These are phyloP conservation scores for Thereva unica DNA, from an alignment of 2,888 invertebrate genomes.

Conservation along the genomic window DNA sequence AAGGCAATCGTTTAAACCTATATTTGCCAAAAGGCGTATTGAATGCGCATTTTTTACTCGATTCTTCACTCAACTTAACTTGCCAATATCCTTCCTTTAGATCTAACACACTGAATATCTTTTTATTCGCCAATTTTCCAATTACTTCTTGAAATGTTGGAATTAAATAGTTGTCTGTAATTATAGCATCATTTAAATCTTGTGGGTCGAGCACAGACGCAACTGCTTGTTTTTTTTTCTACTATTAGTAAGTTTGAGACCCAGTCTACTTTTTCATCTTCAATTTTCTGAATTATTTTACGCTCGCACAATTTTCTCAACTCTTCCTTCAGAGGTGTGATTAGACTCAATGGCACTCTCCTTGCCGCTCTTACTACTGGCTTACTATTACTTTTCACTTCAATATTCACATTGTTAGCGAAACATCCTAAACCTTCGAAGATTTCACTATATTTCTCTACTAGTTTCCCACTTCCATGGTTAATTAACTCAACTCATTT, in stretches of 20 bases:
- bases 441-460: constrained; percentile 22
- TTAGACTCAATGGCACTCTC: constrained; percentile 1
- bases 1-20: constrained; percentile 41
- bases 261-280: constrained; percentile 28
- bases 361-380: constrained; percentile 31
- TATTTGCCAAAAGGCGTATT: constrained; percentile 39
- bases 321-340: neutral
- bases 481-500: constrained; percentile 24
- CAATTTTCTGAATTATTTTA: constrained; percentile 9
- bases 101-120: constrained; percentile 37
- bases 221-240: neutral
- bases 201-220: constrained; percentile 37
- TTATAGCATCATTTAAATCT: constrained; percentile 24
- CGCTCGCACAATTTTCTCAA: constrained; percentile 23
- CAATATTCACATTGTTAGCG: constrained; percentile 23
- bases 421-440: constrained; percentile 36
- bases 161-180: constrained; percentile 1
- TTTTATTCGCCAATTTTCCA: constrained; percentile 22
- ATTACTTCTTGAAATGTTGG: constrained; percentile 39
- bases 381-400: constrained; percentile 34
- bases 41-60: constrained; percentile 35
- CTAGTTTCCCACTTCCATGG: neutral
- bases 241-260: constrained; percentile 18
- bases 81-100: constrained; percentile 40
- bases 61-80: constrained; percentile 33